These are phyloP conservation scores for Acanthurus tractus DNA, from an alignment of 2,797 vertebrate species.

Conservation along the genomic window DNA sequence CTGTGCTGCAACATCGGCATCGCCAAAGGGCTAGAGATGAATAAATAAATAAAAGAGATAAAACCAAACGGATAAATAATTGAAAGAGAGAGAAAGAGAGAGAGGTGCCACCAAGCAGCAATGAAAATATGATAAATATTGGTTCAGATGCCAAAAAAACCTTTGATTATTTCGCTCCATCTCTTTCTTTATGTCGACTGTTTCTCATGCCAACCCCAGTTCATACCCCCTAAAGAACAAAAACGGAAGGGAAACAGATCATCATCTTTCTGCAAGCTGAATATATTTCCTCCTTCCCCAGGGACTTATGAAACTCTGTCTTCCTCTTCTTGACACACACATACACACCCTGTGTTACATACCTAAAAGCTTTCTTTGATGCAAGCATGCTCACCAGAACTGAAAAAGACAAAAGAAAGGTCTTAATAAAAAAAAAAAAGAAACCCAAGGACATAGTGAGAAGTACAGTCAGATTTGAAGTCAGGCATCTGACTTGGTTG, in stretches of 20 bases:
- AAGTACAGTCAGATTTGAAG: constrained; percentile 34
- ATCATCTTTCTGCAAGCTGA: constrained; percentile 48
- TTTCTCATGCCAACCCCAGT: constrained; percentile 9
- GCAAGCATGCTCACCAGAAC: constrained; percentile 16
- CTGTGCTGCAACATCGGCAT: constrained; percentile 18
- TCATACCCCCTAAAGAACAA: constrained; percentile 41
- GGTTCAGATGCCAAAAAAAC: constrained; percentile 55
- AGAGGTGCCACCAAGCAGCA: constrained; percentile 32
- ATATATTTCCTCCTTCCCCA: constrained; percentile 16
- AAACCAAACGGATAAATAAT: constrained; percentile 74
- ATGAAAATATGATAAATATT: constrained; percentile 54
- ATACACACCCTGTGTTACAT: constrained; percentile 19
- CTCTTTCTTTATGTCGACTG: constrained; percentile 13
- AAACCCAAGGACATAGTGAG: constrained; percentile 40
- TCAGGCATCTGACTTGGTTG: constrained; percentile 26
- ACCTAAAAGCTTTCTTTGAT: constrained; percentile 47
- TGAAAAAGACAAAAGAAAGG: constrained; percentile 32
- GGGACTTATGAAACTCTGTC: constrained; percentile 17
- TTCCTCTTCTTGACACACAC: not conserved
- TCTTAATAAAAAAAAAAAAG: constrained; percentile 43
- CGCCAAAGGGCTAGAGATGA: constrained; percentile 41
- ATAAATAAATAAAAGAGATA: constrained; percentile 63
- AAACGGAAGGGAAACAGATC: constrained; percentile 51
- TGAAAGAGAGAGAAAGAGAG: constrained; percentile 40
- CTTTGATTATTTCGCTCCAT: constrained; percentile 61